Percentiles rank a stretch among this genome's conserved stretches.
Evolutionary conservation across 37 sponge, comb jelly and placozoan genomes (phyloP).

Genomic region (Petrosia ficiformis): DNA sequence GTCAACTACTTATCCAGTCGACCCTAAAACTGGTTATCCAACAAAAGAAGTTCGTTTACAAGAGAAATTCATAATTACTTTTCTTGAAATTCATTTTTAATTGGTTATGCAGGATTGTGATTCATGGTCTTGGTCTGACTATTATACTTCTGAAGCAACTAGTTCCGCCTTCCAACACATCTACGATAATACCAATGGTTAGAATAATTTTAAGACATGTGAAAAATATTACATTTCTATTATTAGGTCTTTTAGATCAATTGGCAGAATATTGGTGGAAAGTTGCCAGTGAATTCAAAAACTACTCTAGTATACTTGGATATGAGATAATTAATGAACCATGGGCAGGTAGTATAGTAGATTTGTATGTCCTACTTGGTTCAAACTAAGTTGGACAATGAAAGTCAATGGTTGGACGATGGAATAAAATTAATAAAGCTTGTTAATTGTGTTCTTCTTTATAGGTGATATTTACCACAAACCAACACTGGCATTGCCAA

Average conservation of each 20-base stretch:
- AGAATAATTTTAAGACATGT: background rate
- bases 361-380: background rate
- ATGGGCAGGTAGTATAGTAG: conserved; percentile 74
- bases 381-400: no score
- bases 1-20: conserved; percentile 32
- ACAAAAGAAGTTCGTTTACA: conserved; percentile 19
- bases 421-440: background rate
- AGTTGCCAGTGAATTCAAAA: conserved; percentile 70
- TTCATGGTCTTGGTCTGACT: conserved; percentile 56
- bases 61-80: background rate
- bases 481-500: conserved; percentile 60
- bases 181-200: conserved; percentile 81
- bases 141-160: conserved; percentile 64
- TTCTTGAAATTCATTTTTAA: no score
- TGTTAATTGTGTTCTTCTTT: background rate
- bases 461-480: conserved; percentile 67
- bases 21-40: conserved; percentile 63
- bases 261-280: conserved; percentile 74
- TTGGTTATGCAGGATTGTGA: conserved; percentile 57
- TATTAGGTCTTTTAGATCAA: conserved; percentile 59
- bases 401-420: no score
- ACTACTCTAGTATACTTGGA: conserved; percentile 62
- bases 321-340: conserved; percentile 96
- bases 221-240: background rate
- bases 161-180: conserved; percentile 72